Percentiles rank a stretch among this genome's conserved stretches.
These are phyloP conservation scores for Ia io DNA, from an alignment of 2,113 vertebrate species.

Conservation along the genomic window DNA sequence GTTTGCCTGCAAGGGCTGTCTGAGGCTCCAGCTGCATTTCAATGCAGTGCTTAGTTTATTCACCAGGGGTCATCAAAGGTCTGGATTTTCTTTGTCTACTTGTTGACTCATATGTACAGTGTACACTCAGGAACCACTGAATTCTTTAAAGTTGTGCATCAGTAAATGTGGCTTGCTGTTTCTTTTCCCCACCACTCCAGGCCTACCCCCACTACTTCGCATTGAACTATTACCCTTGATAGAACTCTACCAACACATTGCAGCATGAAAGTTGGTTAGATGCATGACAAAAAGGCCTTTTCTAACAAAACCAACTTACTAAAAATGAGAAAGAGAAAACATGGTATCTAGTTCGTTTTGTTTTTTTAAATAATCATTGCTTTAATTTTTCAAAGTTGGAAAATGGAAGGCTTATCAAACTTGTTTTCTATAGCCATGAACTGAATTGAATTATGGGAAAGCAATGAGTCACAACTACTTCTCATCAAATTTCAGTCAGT, in stretches of 20 bases:
- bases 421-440: neutral
- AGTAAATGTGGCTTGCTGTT: neutral
- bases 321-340: neutral
- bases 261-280: neutral
- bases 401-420: neutral
- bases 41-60: conserved; percentile 89
- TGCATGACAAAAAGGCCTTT: neutral
- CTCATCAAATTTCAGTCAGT: neutral
- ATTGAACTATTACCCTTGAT: neutral
- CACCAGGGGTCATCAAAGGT: conserved; percentile 92
- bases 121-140: conserved; percentile 33
- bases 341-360: neutral
- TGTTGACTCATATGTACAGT: conserved; percentile 66
- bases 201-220: neutral
- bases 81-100: conserved; percentile 85
- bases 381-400: neutral
- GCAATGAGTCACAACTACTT: neutral
- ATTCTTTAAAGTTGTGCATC: conserved; percentile 36
- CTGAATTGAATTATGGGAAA: neutral
- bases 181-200: neutral
- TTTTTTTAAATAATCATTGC: neutral
- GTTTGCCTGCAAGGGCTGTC: conserved; percentile 6
- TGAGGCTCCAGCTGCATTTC: conserved; percentile 61
- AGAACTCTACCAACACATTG: conserved; percentile 31
- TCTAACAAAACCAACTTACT: neutral